Percentiles rank a stretch among this genome's conserved stretches.
Evolutionary conservation across 2,113 vertebrate genomes (phyloP).

Genomic region (Brachyhypopomus occidentalis): DNA sequence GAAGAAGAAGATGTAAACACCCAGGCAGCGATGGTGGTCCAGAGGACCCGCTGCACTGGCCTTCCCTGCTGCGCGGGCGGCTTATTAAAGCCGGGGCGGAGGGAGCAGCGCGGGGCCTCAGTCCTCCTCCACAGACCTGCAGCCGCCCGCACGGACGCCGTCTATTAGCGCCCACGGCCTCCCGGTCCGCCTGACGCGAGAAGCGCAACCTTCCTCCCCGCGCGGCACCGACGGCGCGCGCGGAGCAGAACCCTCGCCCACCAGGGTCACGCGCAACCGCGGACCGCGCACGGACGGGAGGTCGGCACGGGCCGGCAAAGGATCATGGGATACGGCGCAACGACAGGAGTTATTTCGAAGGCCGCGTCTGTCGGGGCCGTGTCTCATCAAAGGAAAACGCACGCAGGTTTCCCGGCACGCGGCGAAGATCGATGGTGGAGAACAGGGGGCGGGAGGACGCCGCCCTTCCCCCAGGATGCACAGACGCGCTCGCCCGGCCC

Average conservation of each 20-base stretch:
- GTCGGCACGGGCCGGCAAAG: neutral
- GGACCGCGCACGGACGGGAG: neutral
- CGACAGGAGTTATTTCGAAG: too few species aligned
- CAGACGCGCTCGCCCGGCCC: neutral
- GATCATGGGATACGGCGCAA: conserved; percentile 10
- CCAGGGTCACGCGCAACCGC: neutral
- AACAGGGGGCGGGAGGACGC: neutral
- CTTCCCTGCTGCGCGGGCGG: conserved; percentile 16
- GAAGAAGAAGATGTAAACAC: conserved; percentile 1
- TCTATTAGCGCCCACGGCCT: conserved; percentile 44
- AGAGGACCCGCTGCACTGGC: neutral
- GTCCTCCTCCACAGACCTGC: conserved; percentile 25
- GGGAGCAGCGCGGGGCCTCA: conserved; percentile 9
- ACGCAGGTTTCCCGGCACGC: neutral
- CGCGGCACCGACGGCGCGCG: neutral
- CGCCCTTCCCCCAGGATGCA: too few species aligned
- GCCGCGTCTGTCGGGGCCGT: neutral
- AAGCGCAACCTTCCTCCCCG: neutral
- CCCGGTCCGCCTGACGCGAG: neutral
- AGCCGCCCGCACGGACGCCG: conserved; percentile 10
- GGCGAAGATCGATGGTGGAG: neutral
- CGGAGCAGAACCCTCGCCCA: neutral
- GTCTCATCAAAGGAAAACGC: conserved; percentile 7
- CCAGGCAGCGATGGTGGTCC: conserved; percentile 1
- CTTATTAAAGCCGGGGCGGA: conserved; percentile 36